Conservation (phyloP, 2,113 vertebrate genomes). For the Xiphias gladius region DNA sequence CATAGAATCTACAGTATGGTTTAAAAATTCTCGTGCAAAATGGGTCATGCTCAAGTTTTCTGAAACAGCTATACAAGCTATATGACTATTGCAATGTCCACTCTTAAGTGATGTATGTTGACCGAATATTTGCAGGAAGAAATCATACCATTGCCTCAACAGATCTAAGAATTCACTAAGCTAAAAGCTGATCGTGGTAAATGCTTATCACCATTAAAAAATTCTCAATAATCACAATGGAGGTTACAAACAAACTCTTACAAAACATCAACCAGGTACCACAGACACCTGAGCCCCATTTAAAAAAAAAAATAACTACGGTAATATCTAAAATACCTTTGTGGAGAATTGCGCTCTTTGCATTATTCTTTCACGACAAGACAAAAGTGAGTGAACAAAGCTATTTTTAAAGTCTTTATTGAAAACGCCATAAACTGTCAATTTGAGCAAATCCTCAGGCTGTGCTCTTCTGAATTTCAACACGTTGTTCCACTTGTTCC, state of each 20-base stretch:
- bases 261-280: neutral
- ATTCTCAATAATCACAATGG: neutral
- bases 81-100: neutral
- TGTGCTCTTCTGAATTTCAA: constrained; percentile 16
- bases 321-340: neutral
- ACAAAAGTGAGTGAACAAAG: neutral
- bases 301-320: neutral
- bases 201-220: neutral
- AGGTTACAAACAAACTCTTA: neutral
- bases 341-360: neutral
- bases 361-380: neutral
- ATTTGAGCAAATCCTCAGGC: constrained; percentile 22
- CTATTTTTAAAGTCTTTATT: constrained; percentile 56
- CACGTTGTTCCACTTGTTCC: neutral
- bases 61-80: neutral
- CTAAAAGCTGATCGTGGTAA: neutral
- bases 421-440: neutral
- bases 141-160: neutral
- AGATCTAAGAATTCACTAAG: too few relatives aligned
- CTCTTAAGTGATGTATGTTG: neutral
- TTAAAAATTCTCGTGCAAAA: neutral
- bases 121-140: neutral
- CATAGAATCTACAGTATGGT: neutral
- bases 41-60: neutral
- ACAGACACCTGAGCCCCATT: neutral